Base-by-base conservation (phyloP, 2,113 vertebrate genomes). In the Clarias batrachus region DNA sequence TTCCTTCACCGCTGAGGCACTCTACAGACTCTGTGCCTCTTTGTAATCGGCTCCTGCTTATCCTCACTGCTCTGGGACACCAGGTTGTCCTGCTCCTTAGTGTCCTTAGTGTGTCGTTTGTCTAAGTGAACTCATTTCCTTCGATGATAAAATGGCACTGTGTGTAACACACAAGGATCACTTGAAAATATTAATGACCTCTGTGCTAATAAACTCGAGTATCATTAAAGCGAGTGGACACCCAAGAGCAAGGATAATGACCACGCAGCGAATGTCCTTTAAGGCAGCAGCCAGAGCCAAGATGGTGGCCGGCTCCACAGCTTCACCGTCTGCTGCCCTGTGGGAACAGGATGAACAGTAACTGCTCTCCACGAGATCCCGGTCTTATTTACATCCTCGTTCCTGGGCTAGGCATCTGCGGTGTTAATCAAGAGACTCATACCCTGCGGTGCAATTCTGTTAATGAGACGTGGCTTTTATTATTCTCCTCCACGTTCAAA, bases 321-420 rank as follows among this genome's bases (percentile, higher is more conserved):
- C 56, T 82, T 82, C 76, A 41, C 81, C 82, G 81, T 87, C 87
- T 90, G 89, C 79, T 85, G 71, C 87, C 84, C 88, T 83, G 83
- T 87, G 82, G 78, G 89, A 83, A 77, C 83, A 86, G 66, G 84
- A 87, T 89, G 86, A 91, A 85, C 82, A 62, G 85, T 89, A 87
- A 90, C 86, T 87, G 87, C 65, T 66, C 82, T 87, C 81, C 63
- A 74, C 57, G 11, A 87, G 81, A 82, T 78, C 52, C 83, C 78
- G 83, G 84, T 73, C 84, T 91, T 91, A 90, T 91, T 89, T 87
- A 90, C 87, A 86, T 71, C 83, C 87, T 81, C 68, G 17, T 80
- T 86, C 83, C 83, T 76, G 83, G 25, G 83, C 85, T 63, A 85
- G 21, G 85, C 88, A 88, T 87, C 88, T 89, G 87, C 65, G 11